These are phyloP conservation scores for Myrmophylax atrothorax DNA, from an alignment of 2,113 vertebrate species.

Conservation along the genomic window DNA sequence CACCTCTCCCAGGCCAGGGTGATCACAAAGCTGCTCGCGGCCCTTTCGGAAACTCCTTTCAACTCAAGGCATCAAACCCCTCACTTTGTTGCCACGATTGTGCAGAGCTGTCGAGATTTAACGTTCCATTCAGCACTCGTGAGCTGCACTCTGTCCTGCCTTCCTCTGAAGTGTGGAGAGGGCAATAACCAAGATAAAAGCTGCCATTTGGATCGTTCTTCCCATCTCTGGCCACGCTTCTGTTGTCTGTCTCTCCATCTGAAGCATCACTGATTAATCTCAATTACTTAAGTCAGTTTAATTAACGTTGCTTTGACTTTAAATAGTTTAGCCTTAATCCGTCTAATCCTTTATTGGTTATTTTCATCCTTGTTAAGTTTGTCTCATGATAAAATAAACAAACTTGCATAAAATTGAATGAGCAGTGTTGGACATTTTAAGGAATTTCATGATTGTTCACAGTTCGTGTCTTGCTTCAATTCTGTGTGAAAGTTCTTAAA, in stretches of 20 bases:
- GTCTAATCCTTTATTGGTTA: not conserved
- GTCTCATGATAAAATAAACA: not conserved
- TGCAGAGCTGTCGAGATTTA: not conserved
- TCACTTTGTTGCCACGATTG: not conserved
- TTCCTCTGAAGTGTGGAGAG: not conserved
- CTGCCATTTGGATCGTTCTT: not conserved
- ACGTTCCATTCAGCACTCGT: accelerated
- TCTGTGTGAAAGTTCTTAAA: not conserved
- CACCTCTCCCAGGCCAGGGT: not conserved
- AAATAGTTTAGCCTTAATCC: slow-evolving; percentile 40
- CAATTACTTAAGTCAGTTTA: not conserved
- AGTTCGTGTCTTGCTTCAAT: not conserved
- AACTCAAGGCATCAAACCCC: not conserved
- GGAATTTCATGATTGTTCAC: not conserved
- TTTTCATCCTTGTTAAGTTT: slow-evolving; percentile 13
- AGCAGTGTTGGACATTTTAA: not conserved
- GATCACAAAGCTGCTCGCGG: not conserved
- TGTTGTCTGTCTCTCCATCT: not conserved
- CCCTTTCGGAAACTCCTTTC: not conserved
- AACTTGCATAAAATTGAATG: not conserved
- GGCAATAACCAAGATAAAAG: not conserved
- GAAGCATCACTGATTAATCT: slow-evolving; percentile 8
- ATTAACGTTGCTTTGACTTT: slow-evolving; percentile 26
- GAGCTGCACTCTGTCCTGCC: not conserved
- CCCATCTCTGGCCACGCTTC: not conserved